These are phyloP conservation scores for Rhagium mordax DNA, from an alignment of 2,888 invertebrate genomes.

Conservation along the genomic window DNA sequence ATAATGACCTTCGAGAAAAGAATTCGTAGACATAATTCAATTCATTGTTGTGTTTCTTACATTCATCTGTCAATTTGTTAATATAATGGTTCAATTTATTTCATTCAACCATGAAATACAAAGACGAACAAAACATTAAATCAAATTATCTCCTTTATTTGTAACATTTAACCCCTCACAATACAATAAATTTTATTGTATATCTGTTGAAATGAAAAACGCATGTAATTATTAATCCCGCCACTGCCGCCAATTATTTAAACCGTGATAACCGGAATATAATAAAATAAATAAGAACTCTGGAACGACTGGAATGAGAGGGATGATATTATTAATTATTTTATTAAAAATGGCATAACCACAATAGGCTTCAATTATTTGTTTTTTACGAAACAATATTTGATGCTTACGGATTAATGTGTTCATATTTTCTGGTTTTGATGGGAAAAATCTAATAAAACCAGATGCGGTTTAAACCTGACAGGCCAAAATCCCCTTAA, in stretches of 20 bases:
- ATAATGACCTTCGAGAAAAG: conserved; percentile 20
- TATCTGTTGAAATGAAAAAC: conserved; percentile 10
- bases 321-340: background rate
- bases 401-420: background rate
- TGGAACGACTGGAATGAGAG: background rate
- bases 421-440: background rate
- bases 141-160: conserved; percentile 9
- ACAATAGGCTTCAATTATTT: background rate
- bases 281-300: background rate
- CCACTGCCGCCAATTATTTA: conserved; percentile 4
- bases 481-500: background rate
- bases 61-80: conserved; percentile 32
- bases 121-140: conserved; percentile 19
- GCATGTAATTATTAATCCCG: conserved; percentile 15
- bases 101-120: conserved; percentile 20
- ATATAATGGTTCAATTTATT: conserved; percentile 27
- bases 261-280: background rate
- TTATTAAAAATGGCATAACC: background rate
- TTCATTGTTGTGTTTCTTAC: conserved; percentile 30
- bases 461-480: background rate
- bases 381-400: background rate
- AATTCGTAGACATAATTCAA: conserved; percentile 24
- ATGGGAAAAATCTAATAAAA: background rate
- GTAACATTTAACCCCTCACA: conserved; percentile 1
- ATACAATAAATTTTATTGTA: conserved; percentile 19